Evolutionary conservation across 1,140 invertebrate genomes (phyloP).

Genomic region (Drosophila funebris): DNA sequence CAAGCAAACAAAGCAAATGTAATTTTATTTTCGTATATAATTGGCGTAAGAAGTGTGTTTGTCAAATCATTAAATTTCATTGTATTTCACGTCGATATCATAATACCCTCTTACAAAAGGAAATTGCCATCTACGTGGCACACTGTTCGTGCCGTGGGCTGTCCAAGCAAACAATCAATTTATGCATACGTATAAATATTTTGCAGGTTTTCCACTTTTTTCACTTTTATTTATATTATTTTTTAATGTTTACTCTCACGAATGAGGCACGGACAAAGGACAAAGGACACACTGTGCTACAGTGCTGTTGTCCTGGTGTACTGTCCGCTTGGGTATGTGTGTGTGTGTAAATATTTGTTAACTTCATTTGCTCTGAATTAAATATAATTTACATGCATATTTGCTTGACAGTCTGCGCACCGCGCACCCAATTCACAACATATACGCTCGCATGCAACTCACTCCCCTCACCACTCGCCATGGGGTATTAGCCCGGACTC

Average conservation of each 20-base stretch:
- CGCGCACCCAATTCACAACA: slow-evolving; percentile 33
- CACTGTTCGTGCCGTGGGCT: slow-evolving; percentile 18
- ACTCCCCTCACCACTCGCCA: background rate
- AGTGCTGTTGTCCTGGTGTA: background rate
- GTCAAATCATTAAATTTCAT: background rate
- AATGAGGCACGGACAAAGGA: slow-evolving; percentile 1
- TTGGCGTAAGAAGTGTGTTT: background rate
- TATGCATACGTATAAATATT: slow-evolving; percentile 50
- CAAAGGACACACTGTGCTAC: background rate
- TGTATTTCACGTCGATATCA: background rate
- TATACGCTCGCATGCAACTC: slow-evolving; percentile 15
- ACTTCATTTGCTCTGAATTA: slow-evolving; percentile 80
- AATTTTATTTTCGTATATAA: too few relatives aligned
- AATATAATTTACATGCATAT: slow-evolving; percentile 81
- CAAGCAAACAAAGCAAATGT: too few relatives aligned
- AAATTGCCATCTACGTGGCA: background rate
- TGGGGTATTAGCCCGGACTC: slow-evolving; percentile 47
- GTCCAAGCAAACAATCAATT: slow-evolving; percentile 69
- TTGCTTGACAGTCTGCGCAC: slow-evolving; percentile 52
- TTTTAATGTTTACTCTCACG: slow-evolving; percentile 34
- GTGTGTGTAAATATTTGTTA: slow-evolving; percentile 78
- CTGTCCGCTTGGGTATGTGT: slow-evolving; percentile 45
- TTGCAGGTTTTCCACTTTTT: slow-evolving; percentile 44
- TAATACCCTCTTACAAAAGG: background rate
- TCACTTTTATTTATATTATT: slow-evolving; percentile 20